Conservation (phyloP, 2,797 vertebrate genomes). For the Chaenodraco wilsoni region DNA sequence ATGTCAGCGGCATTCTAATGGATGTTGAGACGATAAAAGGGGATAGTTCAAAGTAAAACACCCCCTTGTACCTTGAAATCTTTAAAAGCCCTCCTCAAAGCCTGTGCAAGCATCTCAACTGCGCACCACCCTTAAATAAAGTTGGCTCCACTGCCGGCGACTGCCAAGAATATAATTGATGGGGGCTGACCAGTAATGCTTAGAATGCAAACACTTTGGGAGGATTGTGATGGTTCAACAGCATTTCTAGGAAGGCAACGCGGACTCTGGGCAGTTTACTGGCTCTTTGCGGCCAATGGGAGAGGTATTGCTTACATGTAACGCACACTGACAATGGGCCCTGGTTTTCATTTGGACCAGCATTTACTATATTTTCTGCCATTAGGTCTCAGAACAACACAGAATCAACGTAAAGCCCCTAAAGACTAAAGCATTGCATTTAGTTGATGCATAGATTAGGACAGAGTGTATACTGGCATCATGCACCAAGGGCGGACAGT, state of each 20-base stretch:
- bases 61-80: constrained; percentile 65
- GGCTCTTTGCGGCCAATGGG: constrained; percentile 52
- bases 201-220: constrained; percentile 75
- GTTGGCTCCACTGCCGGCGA: constrained; percentile 61
- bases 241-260: constrained; percentile 73
- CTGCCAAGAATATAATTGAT: constrained; percentile 78
- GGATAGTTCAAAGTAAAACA: constrained; percentile 65
- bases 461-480: constrained; percentile 22
- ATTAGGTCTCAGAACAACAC: constrained; percentile 74
- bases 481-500: constrained; percentile 27
- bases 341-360: constrained; percentile 78
- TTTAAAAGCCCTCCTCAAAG: constrained; percentile 75
- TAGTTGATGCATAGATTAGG: constrained; percentile 37
- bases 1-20: constrained; percentile 70
- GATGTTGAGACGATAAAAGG: constrained; percentile 74
- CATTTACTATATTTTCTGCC: constrained; percentile 71
- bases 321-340: constrained; percentile 70
- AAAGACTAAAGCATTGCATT: constrained; percentile 41
- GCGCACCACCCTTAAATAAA: constrained; percentile 78
- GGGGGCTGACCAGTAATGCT: constrained; percentile 74
- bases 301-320: constrained; percentile 69
- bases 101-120: constrained; percentile 53
- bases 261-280: constrained; percentile 68
- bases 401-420: constrained; percentile 62
- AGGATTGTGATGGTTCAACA: constrained; percentile 81